phyloP scores from a whole-genome alignment of 2,797 vertebrate genomes.

The Oophaga sylvatica region DNA sequence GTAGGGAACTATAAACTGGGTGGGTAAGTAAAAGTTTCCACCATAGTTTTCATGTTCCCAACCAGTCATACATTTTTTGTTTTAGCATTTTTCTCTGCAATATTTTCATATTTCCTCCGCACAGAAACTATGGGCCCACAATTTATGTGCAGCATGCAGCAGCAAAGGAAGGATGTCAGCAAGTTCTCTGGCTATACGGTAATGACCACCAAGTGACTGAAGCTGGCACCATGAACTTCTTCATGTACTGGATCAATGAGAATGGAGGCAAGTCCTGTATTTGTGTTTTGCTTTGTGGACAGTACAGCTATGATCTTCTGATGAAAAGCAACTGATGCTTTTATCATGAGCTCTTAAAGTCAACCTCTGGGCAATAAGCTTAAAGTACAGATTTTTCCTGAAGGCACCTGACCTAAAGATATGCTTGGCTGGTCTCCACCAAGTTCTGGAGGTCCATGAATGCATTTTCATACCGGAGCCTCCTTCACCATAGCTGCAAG shows the following conservation, averaged over 20 bases:
- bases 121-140: constrained; percentile 90
- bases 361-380: too few relatives aligned
- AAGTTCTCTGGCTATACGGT: constrained; percentile 89
- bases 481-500: too few relatives aligned
- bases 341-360: too few relatives aligned
- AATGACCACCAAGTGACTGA: constrained; percentile 85
- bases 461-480: too few relatives aligned
- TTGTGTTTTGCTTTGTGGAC: not conserved
- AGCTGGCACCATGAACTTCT: constrained; percentile 94
- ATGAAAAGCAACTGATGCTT: too few relatives aligned
- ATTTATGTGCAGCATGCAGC: constrained; percentile 85
- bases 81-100: not conserved
- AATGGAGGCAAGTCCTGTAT: constrained; percentile 78
- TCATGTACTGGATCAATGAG: constrained; percentile 86
- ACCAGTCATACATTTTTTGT: too few relatives aligned
- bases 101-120: not conserved
- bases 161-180: constrained; percentile 80
- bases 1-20: constrained; percentile 87
- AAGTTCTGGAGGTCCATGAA: too few relatives aligned
- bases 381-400: too few relatives aligned
- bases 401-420: too few relatives aligned
- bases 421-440: too few relatives aligned
- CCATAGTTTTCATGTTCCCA: not conserved
- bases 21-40: constrained; percentile 77
- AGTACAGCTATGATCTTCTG: too few relatives aligned